Evolutionary conservation across 2,797 vertebrate genomes (phyloP), one percentile per base, ranked within the genome.

Genomic region (Mastacembelus armatus): DNA sequence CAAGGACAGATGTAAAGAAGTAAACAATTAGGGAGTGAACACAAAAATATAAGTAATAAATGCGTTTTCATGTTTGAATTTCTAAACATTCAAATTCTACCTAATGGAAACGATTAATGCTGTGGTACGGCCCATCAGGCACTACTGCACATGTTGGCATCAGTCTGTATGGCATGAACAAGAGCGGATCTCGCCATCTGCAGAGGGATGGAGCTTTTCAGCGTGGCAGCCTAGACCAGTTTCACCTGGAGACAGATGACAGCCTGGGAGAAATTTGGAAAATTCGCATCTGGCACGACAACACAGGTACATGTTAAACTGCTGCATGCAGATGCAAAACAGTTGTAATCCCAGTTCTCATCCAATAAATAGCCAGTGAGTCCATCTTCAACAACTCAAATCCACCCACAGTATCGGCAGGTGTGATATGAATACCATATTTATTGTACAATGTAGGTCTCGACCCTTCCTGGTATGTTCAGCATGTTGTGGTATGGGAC

Each of bases 81-180:
- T 3, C 27, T 65, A 7, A 48, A 66, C 32, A 32, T 7, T 47
- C 2, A 7, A 33, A 52, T 3, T 49, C 3, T 12, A 21, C 16
- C 0, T 45, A 4, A 29, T 43, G 2, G 21, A 42, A 29, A 15
- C 43, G 11, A 69, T 45, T 0, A 35, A 59, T 35, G 30, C 5
- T 19, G 12, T 26, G 14, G 3, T 60, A 2, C 71, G 4, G n/a
- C 52, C 48, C 69, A 9, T 40, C 86, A 95, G 94, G 94, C 59
- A 95, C 95, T 43, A 92, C 94, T 0, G 94, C 95, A 1, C 94
- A 95, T 10, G 92, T 95, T 65, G 94, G 94, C 74, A 92, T 95
- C 77, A 88, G 89, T 67, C 78, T 95, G 51, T 91, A 93, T 22
- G 94, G 94, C 1, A 69, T 92, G 69, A 93, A 85, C 79, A 94